Base-by-base conservation (phyloP, 2,888 invertebrate species). In the Eurytoma adleriae region DNA sequence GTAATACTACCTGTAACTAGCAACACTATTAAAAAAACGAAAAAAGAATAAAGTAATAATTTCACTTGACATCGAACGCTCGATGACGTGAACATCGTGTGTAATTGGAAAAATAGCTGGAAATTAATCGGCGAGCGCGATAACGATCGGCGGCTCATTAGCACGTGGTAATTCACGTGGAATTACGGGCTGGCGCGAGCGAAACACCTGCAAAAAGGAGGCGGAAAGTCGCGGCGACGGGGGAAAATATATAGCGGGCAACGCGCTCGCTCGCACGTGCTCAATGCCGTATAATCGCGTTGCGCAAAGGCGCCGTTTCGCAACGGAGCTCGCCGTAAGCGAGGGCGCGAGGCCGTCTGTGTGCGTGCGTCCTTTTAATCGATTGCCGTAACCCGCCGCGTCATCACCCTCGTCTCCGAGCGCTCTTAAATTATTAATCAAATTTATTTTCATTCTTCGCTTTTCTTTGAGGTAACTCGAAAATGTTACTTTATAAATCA, bases 281-380 rank as follows among this genome's bases (percentile, higher is more conserved):
- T 61, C 61, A 27, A 13, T 18, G 18, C 24, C 24, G 24, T 27
- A 27, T 61, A 61, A 27, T 27, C 61, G 61, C 61, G 61, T 61
- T 61, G 61, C 24, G 61, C 61, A 61, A 61, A 61, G 61, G 14
- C 14, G 3, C 24, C 61, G 61, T 61, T 61, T 61, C 61, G 61
- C 61, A 27, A 61, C 16, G 27, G 61, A 40, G 40, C 40, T 40
- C 24, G 24, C 13, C 20, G 59, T 13, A 59, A 59, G 24, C 18
- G 56, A 18, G 18, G 13, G 59, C 59, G 59, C 3, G 59, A 0
- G 40, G 1, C 13, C 59, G 24, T 20, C 24, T 13, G 24, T 12
- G 59, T 24, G 59, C 14, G 13, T 5, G 20, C 20, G 59, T 59
- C 20, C 16, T n/a, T 54, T 54, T 54, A 54, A 54, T 54, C n/a